A percentile compares a stretch with the other conserved stretches of the same genome.
These are phyloP conservation scores for Phodopus roborovskii DNA, from an alignment of 2,113 vertebrate species.

Conservation along the genomic window DNA sequence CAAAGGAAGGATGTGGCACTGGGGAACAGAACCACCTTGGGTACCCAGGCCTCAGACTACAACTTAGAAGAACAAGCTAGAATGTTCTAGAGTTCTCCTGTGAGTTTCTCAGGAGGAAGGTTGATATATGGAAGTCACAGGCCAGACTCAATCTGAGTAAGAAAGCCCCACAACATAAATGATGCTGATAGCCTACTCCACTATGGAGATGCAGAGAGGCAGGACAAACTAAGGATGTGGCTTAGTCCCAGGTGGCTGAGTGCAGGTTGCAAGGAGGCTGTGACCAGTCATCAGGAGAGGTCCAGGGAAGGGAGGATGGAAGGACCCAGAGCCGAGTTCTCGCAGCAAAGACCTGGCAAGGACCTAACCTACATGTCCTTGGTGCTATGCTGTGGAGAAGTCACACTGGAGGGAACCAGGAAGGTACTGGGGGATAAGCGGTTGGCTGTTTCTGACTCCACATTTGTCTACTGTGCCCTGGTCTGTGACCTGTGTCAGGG, in stretches of 20 bases:
- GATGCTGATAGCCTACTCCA: background rate
- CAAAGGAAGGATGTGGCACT: background rate
- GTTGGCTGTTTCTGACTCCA: background rate
- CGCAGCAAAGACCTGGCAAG: background rate
- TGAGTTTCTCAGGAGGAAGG: background rate
- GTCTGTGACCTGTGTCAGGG: too few species aligned
- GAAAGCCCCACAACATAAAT: rapidly evolving
- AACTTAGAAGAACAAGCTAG: background rate
- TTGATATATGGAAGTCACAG: background rate
- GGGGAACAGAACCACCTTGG: rapidly evolving
- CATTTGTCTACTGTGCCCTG: background rate
- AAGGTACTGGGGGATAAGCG: rapidly evolving
- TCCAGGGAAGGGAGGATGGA: background rate
- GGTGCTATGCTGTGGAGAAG: background rate
- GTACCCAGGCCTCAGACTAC: rapidly evolving
- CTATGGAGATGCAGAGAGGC: rapidly evolving
- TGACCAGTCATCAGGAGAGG: background rate
- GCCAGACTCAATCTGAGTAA: background rate
- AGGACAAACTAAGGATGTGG: rapidly evolving
- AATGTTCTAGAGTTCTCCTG: background rate
- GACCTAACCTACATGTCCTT: too few species aligned
- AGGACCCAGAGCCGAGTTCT: too few species aligned
- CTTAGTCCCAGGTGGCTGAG: background rate
- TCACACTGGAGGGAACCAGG: background rate
- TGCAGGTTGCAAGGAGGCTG: background rate